Base-by-base conservation (phyloP, 2,888 invertebrate species). In the Agriopis aurantiaria region DNA sequence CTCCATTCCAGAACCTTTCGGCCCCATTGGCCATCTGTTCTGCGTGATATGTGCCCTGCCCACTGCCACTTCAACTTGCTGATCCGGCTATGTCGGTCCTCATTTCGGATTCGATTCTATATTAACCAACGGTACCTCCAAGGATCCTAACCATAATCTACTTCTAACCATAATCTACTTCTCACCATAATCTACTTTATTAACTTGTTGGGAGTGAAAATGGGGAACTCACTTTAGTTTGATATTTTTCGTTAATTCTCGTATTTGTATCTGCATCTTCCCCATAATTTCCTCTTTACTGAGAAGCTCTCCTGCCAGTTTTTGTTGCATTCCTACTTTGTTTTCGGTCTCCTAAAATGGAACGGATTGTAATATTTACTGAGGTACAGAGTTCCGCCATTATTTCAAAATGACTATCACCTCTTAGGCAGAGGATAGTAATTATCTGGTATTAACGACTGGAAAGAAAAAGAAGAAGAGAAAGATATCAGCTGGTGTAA, bases 321-420 rank as follows among this genome's bases (percentile, higher is more conserved):
- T 94, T 76, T 94, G 93, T 82, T 95, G 92, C 80, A 92, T 88
- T 49, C 90, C 90, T 76, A 90, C 84, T 81, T 92, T 92, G 76
- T 91, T 90, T 23, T 94, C 93, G 0, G 91, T 81, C 74, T 93
- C 93, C 89, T 91, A 82, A 72, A 88, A 90, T 52, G 46, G 45
- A 65, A 58, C 48, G 8, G 40, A 58, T 67, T 40, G 57, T 63
- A 60, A 33, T 53, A 52, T 56, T 45, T 60, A 46, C 12, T 58
- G 43, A 23, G 51, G n/a, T 51, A 53, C 11, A n/a, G 17, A 51
- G 12, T 41, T 58, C 58, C 51, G 9, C 52, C 10, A 41, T 49
- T n/a, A 9, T 67, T 56, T 51, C 55, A 51, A 49, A 60, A 49
- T 55, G 55, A 23, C 49, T 43, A 75, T 85, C 83, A 88, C 85